Conservation (phyloP, 2,113 vertebrate species). For the Galbula dea region DNA sequence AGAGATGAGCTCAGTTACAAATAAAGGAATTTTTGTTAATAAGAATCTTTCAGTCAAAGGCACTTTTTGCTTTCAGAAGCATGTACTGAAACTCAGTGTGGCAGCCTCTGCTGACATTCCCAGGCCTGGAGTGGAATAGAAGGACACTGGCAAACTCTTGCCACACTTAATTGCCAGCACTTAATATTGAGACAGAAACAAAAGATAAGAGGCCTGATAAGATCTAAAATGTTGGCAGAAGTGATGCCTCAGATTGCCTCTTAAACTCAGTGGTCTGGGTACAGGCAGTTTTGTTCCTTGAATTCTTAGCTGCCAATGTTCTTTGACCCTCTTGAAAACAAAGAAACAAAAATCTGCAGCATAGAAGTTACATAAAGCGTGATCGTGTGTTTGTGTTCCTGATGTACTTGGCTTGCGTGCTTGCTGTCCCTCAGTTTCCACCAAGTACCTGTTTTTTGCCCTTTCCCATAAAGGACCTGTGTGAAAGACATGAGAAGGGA, state of each 20-base stretch:
- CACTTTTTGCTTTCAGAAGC: background rate
- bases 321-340: background rate
- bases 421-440: background rate
- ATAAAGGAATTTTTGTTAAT: background rate
- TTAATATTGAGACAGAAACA: background rate
- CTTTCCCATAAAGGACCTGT: conserved; percentile 81
- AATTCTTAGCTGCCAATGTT: background rate
- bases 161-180: background rate
- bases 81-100: background rate
- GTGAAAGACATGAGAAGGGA: conserved; percentile 93
- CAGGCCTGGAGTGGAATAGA: background rate
- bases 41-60: background rate
- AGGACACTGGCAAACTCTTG: background rate
- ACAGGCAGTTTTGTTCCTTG: background rate
- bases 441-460: background rate
- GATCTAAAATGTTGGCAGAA: background rate
- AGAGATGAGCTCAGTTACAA: background rate
- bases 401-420: background rate
- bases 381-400: background rate
- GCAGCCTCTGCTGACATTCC: background rate
- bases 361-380: background rate
- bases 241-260: background rate
- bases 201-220: background rate
- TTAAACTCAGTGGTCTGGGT: background rate
- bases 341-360: background rate